Percentiles rank a stretch among this genome's conserved stretches.
These are phyloP conservation scores for Phocoena sinus DNA, from an alignment of 2,113 vertebrate genomes.

Conservation along the genomic window DNA sequence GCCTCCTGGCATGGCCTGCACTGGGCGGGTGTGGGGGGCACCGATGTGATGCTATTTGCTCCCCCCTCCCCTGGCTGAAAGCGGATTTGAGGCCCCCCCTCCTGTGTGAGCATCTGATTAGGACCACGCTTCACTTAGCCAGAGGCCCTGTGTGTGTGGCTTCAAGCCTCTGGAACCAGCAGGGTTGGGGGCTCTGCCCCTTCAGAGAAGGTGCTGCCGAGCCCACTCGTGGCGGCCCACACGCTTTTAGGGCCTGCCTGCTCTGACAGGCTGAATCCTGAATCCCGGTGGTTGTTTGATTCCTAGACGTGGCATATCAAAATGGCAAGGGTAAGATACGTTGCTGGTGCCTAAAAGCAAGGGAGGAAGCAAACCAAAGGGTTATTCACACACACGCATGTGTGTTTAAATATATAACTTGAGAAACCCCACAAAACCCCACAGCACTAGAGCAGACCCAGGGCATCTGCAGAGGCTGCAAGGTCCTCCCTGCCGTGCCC, in stretches of 20 bases:
- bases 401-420: not conserved
- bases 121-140: not conserved
- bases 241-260: not conserved
- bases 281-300: not conserved
- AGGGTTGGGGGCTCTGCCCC: too few relatives aligned
- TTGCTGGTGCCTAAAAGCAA: not conserved
- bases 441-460: accelerated
- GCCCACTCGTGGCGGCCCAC: too few relatives aligned
- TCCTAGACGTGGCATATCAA: not conserved
- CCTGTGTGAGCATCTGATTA: not conserved
- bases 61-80: not conserved
- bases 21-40: not conserved
- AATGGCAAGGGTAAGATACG: not conserved
- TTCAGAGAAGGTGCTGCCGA: not conserved
- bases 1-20: not conserved
- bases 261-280: not conserved
- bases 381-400: not conserved
- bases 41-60: not conserved
- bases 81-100: not conserved
- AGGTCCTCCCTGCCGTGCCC: too few relatives aligned
- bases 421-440: not conserved
- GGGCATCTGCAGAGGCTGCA: not conserved
- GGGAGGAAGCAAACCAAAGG: not conserved
- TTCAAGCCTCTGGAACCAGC: not conserved
- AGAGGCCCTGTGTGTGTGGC: not conserved